phyloP scores from a whole-genome alignment of 1,140 invertebrate genomes.

The Brachionus calyciflorus region DNA sequence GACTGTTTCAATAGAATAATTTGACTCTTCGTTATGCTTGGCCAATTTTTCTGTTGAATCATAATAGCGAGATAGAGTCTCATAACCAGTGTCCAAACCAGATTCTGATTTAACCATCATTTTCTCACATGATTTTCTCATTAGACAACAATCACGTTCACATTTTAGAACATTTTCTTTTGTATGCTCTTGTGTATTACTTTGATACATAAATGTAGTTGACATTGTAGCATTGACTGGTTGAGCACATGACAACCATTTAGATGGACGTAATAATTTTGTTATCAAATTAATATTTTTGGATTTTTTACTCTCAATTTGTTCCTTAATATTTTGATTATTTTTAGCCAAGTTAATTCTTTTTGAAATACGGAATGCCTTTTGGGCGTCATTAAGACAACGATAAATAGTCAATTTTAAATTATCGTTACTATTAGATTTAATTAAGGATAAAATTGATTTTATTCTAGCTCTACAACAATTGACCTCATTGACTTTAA shows the following conservation, averaged over 20 bases:
- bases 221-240: slow-evolving; percentile 11
- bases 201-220: background rate
- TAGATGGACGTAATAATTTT: background rate
- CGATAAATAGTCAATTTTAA: slow-evolving; percentile 41
- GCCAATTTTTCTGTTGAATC: background rate
- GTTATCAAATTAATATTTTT: slow-evolving; percentile 8
- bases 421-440: background rate
- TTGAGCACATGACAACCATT: slow-evolving; percentile 29
- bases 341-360: background rate
- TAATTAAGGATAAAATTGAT: slow-evolving; percentile 16
- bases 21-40: background rate
- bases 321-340: background rate
- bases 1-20: background rate
- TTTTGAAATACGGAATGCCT: background rate
- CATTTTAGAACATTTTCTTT: slow-evolving; percentile 5
- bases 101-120: background rate
- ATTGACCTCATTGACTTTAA: slow-evolving; percentile 23
- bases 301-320: background rate
- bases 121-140: background rate
- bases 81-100: background rate
- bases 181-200: background rate
- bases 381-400: background rate
- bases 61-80: slow-evolving; percentile 20
- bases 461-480: slow-evolving; percentile 45
- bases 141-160: background rate